Base-by-base conservation (phyloP, 2,113 vertebrate species). In the Serinus canaria region DNA sequence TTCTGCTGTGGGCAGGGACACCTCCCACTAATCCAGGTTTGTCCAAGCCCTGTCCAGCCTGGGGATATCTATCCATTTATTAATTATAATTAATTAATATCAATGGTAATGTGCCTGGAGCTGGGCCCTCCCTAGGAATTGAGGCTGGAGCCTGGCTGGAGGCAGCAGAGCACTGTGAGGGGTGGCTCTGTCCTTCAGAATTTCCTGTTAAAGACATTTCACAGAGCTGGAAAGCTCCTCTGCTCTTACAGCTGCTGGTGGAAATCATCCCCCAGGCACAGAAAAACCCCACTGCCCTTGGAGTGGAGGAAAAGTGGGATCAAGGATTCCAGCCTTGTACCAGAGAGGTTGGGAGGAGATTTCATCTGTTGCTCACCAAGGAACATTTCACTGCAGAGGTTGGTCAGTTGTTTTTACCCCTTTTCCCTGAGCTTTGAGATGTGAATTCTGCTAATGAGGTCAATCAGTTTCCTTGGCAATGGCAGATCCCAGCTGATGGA, bases 391-490 rank as follows among this genome's bases (percentile, higher is more conserved):
- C 52, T 18, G 63, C 37, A 47, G 70, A 41, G 66, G 5, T 14
- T 43, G 27, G 27, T 19, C 56, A 13, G 69, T 44, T 87, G 21
- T 10, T 85, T 76, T 85, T n/a, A 47, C 60, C 31, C 24, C 44
- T 41, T 55, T 87, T 33, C 77, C 20, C 2, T 22, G 3, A 78
- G 69, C 64, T 33, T 83, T 43, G 46, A 21, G n/a, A 17, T 2
- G 7, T 39, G 62, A 83, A 35, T 59, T 4, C 52, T 78, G 73
- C 50, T 88, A 30, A 75, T 70, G 15, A 80, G 83, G 58, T 62
- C 79, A 22, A 2, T 58, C 4, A 0, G 72, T 94, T 88, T 86
- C 95, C 88, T 59, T 92, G 92, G 92, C 86, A 63, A 92, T 92
- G 25, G 72, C 72, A 53, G 58, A 62, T 90, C 62, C 66, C 37